A percentile compares a stretch with the other conserved stretches of the same genome.
Conservation (phyloP, 2,797 vertebrate genomes). For the Acridotheres tristis region DNA sequence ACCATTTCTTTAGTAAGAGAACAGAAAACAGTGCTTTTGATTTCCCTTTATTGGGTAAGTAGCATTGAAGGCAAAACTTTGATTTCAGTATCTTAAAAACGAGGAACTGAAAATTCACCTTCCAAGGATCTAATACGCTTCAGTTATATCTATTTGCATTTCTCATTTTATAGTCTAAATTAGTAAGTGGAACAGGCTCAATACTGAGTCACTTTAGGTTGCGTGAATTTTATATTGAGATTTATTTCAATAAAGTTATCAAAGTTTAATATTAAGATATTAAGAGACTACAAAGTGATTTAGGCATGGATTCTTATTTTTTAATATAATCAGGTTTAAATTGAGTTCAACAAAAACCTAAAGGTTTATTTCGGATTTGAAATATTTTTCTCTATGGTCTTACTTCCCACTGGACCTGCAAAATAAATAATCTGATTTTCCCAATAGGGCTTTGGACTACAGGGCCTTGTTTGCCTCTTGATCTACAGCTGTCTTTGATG, state of each 20-base stretch:
- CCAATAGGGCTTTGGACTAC: neutral
- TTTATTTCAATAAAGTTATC: neutral
- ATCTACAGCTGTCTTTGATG: neutral
- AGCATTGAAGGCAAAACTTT: neutral
- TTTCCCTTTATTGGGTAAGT: neutral
- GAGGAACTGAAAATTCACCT: neutral
- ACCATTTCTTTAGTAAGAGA: neutral
- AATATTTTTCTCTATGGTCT: neutral
- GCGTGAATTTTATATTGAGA: neutral
- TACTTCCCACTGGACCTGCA: neutral
- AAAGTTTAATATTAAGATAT: neutral
- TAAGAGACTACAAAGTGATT: neutral
- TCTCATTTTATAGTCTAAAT: neutral
- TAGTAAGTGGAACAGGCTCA: neutral
- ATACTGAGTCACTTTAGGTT: neutral
- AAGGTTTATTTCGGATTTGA: neutral
- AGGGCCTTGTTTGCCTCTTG: neutral
- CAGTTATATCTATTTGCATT: neutral
- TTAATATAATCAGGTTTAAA: neutral
- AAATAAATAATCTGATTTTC: neutral
- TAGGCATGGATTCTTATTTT: neutral
- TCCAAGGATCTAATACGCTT: neutral
- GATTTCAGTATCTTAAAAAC: neutral
- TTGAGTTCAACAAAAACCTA: neutral
- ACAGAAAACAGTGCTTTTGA: neutral